Conservation (phyloP, 2,113 vertebrate species). For the Ciconia stormi region DNA sequence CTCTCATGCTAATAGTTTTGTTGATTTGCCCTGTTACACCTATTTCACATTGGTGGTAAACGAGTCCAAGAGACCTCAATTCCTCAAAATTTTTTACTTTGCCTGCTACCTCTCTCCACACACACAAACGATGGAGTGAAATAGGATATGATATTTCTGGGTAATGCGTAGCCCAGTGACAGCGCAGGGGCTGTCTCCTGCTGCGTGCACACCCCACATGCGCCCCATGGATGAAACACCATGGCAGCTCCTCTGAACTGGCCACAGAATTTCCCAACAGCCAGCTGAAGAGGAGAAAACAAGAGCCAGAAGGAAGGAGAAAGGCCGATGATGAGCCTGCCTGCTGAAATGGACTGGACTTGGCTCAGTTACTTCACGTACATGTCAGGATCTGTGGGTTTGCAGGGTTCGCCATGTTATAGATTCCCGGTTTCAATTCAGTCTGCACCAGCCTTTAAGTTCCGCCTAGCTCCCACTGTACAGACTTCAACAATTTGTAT, state of each 20-base stretch:
- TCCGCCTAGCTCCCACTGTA: background rate
- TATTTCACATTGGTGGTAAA: background rate
- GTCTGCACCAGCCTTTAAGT: background rate
- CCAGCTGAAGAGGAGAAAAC: background rate
- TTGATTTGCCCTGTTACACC: background rate
- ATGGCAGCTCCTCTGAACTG: background rate
- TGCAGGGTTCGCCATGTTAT: background rate
- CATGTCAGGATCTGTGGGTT: background rate
- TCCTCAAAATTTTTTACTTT: background rate
- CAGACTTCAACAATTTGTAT: background rate
- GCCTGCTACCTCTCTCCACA: background rate
- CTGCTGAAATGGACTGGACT: background rate
- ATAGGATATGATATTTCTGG: background rate
- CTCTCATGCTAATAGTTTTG: background rate
- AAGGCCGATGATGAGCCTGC: background rate
- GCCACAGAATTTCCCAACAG: background rate
- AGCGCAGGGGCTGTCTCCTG: background rate
- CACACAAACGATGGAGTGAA: background rate
- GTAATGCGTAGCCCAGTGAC: background rate
- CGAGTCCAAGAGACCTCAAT: background rate
- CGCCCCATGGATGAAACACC: accelerated
- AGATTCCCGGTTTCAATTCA: background rate
- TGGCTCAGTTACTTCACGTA: background rate
- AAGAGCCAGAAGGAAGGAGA: background rate
- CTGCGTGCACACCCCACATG: accelerated